A percentile compares a stretch with the other conserved stretches of the same genome.
These are phyloP conservation scores for Neomonachus schauinslandi DNA, from an alignment of 2,113 vertebrate species.

Conservation along the genomic window DNA sequence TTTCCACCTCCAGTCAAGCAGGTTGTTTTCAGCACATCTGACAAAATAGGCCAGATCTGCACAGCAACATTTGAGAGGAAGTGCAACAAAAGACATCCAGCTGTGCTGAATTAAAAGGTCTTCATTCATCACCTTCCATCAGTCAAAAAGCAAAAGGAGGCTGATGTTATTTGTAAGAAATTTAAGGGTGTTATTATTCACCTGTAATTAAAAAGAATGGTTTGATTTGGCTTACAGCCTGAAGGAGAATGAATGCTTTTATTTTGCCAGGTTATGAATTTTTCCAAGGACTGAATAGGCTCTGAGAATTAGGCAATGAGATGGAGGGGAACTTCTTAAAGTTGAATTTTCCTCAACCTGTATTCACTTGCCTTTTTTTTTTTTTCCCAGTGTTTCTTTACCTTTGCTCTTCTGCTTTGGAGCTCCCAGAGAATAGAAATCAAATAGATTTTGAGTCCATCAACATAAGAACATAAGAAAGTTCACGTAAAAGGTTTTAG, in stretches of 20 bases:
- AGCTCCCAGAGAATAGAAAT: not conserved
- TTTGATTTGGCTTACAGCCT: constrained; percentile 83
- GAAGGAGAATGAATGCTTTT: constrained; percentile 80
- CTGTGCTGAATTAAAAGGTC: constrained; percentile 81
- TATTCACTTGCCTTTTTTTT: not conserved
- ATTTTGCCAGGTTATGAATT: constrained; percentile 81
- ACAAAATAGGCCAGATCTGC: constrained; percentile 71
- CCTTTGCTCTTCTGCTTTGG: not conserved
- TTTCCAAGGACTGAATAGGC: constrained; percentile 79
- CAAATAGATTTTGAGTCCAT: not conserved
- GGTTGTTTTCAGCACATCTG: constrained; percentile 75
- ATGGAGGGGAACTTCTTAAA: constrained; percentile 58
- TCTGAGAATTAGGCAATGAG: constrained; percentile 65
- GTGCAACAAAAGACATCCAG: constrained; percentile 76
- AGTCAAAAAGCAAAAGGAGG: constrained; percentile 74
- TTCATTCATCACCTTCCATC: constrained; percentile 81
- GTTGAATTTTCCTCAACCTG: constrained; percentile 47
- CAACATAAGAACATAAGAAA: not conserved
- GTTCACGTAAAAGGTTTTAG: not conserved
- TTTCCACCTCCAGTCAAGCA: constrained; percentile 72
- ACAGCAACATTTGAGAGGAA: constrained; percentile 58
- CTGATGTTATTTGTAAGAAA: constrained; percentile 83
- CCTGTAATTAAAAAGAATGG: constrained; percentile 85
- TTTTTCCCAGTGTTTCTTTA: not conserved
- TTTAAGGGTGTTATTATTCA: constrained; percentile 83